phyloP scores from a whole-genome alignment of 2,888 invertebrate genomes.

The Eutolmus rufibarbis region DNA sequence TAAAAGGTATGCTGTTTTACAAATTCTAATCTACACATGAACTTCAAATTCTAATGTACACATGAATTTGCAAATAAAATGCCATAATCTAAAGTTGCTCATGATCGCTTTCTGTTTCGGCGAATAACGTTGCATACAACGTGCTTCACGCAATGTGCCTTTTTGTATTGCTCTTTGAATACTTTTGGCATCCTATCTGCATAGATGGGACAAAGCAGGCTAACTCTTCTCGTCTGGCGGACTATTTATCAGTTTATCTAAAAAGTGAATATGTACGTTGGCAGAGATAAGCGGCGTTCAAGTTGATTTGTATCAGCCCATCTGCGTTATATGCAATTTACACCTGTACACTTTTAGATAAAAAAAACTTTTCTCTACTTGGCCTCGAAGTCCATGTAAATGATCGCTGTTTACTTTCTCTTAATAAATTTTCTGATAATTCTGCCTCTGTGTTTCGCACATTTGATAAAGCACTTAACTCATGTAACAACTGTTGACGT shows the following conservation, averaged over 20 bases:
- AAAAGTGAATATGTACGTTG: background rate
- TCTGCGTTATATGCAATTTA: slow-evolving; percentile 1
- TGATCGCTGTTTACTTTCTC: slow-evolving; percentile 25
- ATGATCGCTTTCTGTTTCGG: too few relatives aligned
- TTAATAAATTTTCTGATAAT: slow-evolving; percentile 27
- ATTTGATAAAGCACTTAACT: slow-evolving; percentile 20
- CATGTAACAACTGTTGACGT: background rate
- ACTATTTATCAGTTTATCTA: background rate
- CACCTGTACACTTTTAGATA: slow-evolving; percentile 12
- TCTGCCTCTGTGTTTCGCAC: background rate
- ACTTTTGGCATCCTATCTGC: background rate
- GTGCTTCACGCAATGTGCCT: background rate
- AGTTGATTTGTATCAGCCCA: background rate
- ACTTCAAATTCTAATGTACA: too few relatives aligned
- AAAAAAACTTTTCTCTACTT: background rate
- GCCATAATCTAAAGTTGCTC: background rate
- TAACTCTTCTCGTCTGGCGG: background rate
- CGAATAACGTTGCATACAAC: background rate
- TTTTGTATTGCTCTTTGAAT: background rate
- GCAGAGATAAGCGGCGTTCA: background rate
- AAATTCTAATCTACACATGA: background rate
- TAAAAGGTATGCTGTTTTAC: too few relatives aligned
- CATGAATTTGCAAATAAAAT: background rate
- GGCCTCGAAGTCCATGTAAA: slow-evolving; percentile 12
- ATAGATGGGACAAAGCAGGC: background rate